A percentile compares a stretch with the other conserved stretches of the same genome.
Evolutionary conservation across 2,113 vertebrate species (phyloP).

Genomic region (Acanthochromis polyacanthus): DNA sequence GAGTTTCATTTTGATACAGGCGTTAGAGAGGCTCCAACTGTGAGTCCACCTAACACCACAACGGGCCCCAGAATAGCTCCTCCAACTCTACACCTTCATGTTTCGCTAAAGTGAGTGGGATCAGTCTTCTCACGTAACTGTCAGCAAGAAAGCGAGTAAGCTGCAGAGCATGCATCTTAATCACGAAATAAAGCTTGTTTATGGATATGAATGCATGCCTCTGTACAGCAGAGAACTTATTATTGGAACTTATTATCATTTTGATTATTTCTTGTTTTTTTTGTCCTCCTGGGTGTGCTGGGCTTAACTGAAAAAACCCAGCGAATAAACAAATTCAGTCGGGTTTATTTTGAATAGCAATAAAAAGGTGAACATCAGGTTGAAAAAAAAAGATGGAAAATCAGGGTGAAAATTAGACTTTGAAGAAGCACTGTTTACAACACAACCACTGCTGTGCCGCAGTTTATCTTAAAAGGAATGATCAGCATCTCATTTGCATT

Average conservation of each 20-base stretch:
- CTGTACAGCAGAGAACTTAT: neutral
- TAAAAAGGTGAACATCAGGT: neutral
- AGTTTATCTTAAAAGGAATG: neutral
- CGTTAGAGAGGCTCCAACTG: neutral
- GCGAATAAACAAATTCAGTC: too few species aligned
- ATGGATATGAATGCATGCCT: neutral
- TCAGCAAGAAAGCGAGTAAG: neutral
- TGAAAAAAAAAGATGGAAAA: neutral
- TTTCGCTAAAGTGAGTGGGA: neutral
- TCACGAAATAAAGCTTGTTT: neutral
- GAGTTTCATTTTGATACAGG: neutral
- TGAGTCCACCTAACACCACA: neutral
- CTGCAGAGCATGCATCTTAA: too few species aligned
- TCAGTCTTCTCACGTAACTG: too few species aligned
- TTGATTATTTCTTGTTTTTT: neutral
- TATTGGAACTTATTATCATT: neutral
- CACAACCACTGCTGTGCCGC: neutral
- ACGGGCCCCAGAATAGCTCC: neutral
- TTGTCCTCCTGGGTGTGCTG: too few species aligned
- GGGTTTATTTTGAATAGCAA: too few species aligned
- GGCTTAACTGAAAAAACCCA: too few species aligned
- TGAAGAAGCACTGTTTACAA: too few species aligned
- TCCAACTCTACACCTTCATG: neutral
- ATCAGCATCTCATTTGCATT: constrained; percentile 43
- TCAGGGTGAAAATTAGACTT: neutral